Conservation (phyloP, 2,113 vertebrate genomes). For the Hippocampus zosterae region DNA sequence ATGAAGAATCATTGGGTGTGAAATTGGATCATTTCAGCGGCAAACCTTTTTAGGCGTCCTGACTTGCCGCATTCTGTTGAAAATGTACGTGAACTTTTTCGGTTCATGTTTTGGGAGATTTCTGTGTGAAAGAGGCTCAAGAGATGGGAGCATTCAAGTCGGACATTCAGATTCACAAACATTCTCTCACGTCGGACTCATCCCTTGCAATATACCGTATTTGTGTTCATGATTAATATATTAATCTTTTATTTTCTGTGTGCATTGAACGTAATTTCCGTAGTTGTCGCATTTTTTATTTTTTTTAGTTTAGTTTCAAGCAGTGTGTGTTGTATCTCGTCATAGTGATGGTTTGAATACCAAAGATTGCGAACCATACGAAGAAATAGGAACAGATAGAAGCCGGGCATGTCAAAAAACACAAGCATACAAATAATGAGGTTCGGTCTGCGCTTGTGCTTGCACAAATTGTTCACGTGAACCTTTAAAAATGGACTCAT, state of each 20-base stretch:
- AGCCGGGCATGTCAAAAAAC: not conserved
- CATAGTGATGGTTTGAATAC: constrained; percentile 2
- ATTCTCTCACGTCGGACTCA: constrained; percentile 20
- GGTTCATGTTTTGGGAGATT: not conserved
- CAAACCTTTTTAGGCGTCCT: not conserved
- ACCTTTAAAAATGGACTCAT: not conserved
- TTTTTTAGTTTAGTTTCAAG: constrained; percentile 1
- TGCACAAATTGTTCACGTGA: no score
- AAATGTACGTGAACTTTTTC: not conserved
- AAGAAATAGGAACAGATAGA: not conserved
- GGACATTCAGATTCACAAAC: constrained; percentile 21
- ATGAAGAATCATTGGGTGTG: no score
- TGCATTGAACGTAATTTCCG: not conserved
- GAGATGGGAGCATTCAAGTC: constrained; percentile 16
- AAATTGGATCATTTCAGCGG: no score
- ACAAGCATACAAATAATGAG: not conserved
- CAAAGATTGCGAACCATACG: not conserved
- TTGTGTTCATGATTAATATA: constrained; percentile 15
- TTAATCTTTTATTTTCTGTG: not conserved
- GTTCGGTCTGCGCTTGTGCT: no score
- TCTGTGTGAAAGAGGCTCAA: not conserved
- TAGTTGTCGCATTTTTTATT: no score
- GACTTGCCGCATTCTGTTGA: no score
- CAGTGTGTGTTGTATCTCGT: not conserved
- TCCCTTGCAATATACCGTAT: constrained; percentile 7